These are phyloP conservation scores for Aphelocoma coerulescens DNA, from an alignment of 2,113 vertebrate species.

Conservation along the genomic window DNA sequence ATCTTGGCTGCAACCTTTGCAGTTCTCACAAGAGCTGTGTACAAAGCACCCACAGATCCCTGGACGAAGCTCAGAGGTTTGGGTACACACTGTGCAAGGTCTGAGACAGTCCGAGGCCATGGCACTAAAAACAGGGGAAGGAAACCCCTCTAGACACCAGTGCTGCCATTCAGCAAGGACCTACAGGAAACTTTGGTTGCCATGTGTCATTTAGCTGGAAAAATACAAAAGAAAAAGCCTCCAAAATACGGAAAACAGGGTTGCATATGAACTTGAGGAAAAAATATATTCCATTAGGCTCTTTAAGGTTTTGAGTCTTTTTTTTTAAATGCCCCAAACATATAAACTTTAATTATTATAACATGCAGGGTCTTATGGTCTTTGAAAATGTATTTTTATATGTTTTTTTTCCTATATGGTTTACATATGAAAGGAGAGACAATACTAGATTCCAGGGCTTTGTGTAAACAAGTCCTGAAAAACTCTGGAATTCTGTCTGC, in stretches of 20 bases:
- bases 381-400: neutral
- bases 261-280: neutral
- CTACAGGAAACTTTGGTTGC: neutral
- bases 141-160: neutral
- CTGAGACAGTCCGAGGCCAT: neutral
- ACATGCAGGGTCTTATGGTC: neutral
- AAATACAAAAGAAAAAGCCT: neutral
- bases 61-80: neutral
- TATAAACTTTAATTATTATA: neutral
- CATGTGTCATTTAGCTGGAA: neutral
- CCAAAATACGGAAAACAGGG: neutral
- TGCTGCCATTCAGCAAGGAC: neutral
- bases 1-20: neutral
- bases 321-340: neutral
- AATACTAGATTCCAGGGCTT: neutral
- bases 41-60: neutral
- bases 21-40: neutral
- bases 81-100: neutral
- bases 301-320: neutral
- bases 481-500: slow-evolving; percentile 44
- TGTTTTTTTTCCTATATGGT: neutral
- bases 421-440: neutral
- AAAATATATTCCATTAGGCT: neutral
- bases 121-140: neutral
- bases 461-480: slow-evolving; percentile 31